Evolutionary conservation across 2,888 invertebrate species (phyloP).

Genomic region (Drosophila koepferae): DNA sequence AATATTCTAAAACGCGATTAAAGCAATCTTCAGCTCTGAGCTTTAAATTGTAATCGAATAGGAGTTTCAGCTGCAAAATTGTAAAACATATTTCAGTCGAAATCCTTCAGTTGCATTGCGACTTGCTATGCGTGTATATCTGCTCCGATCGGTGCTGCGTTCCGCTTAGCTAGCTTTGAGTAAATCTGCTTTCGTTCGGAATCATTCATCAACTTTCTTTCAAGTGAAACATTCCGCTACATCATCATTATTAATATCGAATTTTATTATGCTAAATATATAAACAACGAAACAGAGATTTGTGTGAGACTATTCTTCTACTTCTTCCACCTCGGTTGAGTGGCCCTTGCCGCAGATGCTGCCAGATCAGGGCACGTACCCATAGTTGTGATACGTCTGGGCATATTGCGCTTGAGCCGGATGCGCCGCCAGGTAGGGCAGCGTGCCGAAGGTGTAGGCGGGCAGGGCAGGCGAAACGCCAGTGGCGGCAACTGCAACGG

Average conservation of each 20-base stretch:
- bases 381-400: slow-evolving; percentile 82
- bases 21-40: neutral
- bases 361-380: slow-evolving; percentile 79
- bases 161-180: slow-evolving; percentile 39
- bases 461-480: slow-evolving; percentile 71
- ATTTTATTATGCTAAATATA: slow-evolving; percentile 60
- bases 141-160: slow-evolving; percentile 12
- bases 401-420: slow-evolving; percentile 78
- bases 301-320: slow-evolving; percentile 11
- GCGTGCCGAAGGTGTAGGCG: slow-evolving; percentile 80
- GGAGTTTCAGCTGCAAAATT: neutral
- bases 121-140: slow-evolving; percentile 1
- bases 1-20: slow-evolving; percentile 4
- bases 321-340: slow-evolving; percentile 2
- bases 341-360: neutral
- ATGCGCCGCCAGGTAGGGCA: slow-evolving; percentile 77
- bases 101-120: slow-evolving; percentile 3
- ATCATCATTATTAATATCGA: slow-evolving; percentile 20
- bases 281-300: slow-evolving; percentile 42
- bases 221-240: slow-evolving; percentile 13
- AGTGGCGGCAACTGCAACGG: slow-evolving; percentile 13
- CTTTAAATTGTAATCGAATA: neutral
- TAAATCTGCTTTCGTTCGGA: neutral
- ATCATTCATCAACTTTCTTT: slow-evolving; percentile 34
- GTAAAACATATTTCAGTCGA: neutral